Percentiles rank a stretch among this genome's conserved stretches.
Evolutionary conservation across 2,113 vertebrate genomes (phyloP).

Genomic region (Upupa epops): DNA sequence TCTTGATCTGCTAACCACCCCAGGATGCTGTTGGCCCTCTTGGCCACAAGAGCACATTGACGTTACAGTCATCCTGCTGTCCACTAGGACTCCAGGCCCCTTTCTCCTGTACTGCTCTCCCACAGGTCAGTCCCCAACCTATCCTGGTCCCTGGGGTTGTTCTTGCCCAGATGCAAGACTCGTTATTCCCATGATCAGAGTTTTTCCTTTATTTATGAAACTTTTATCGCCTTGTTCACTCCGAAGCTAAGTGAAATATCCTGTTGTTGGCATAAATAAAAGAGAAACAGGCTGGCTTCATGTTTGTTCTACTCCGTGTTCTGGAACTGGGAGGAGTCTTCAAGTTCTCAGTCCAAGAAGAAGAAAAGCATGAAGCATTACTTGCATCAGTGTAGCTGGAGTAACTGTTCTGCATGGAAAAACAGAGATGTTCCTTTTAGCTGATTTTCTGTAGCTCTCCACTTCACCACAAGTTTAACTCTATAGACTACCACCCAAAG

Average conservation of each 20-base stretch:
- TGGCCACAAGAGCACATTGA: too few species aligned
- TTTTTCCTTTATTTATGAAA: not conserved
- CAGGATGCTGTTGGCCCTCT: too few species aligned
- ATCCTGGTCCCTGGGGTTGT: too few species aligned
- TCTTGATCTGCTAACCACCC: too few species aligned
- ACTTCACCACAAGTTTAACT: not conserved
- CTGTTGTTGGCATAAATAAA: not conserved
- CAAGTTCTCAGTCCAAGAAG: not conserved
- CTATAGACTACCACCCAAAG: not conserved
- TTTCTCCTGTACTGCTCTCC: too few species aligned
- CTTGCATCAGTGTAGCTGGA: not conserved
- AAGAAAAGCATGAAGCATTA: not conserved
- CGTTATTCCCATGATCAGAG: not conserved
- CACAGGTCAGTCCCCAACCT: too few species aligned
- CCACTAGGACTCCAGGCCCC: too few species aligned
- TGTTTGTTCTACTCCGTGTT: not conserved
- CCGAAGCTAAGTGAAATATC: not conserved
- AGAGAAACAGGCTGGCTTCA: not conserved
- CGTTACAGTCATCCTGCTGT: too few species aligned
- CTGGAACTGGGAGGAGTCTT: not conserved
- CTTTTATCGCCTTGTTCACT: accelerated
- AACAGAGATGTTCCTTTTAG: not conserved
- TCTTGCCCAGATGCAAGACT: too few species aligned
- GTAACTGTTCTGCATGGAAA: not conserved
- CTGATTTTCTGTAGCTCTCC: not conserved